Conservation (phyloP, 2,113 vertebrate genomes). For the Blennius ocellaris region DNA sequence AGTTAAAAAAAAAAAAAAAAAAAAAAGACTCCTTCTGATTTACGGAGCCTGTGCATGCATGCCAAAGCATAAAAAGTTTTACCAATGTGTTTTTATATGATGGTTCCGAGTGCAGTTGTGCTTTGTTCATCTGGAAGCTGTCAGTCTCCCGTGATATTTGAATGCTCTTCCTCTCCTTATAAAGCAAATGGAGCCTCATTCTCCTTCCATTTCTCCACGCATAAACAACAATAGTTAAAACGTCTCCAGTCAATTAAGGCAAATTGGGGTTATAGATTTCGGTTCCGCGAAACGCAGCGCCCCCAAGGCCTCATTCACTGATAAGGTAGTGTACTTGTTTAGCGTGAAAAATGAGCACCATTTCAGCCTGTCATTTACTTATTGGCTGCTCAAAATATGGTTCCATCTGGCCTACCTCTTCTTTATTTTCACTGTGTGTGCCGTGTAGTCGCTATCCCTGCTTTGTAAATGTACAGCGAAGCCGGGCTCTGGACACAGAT, state of each 20-base stretch:
- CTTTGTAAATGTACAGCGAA: conserved; percentile 29
- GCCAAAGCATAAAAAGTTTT: neutral
- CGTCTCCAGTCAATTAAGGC: conserved; percentile 44
- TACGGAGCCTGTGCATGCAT: neutral
- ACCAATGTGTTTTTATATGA: too few species aligned
- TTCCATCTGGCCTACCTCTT: conserved; percentile 41
- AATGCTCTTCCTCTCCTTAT: neutral
- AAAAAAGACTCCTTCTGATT: conserved; percentile 57
- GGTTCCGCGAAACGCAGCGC: conserved; percentile 36
- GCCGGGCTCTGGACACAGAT: conserved; percentile 17
- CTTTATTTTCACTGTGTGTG: conserved; percentile 4
- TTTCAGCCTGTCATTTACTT: conserved; percentile 34
- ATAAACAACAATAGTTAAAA: conserved; percentile 53
- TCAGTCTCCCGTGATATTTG: neutral
- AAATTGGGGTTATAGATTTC: conserved; percentile 52
- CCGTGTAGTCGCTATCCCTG: conserved; percentile 1
- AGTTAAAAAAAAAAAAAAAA: conserved; percentile 53
- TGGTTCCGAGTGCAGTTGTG: neutral
- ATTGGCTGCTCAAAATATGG: conserved; percentile 48
- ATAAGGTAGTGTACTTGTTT: conserved; percentile 41
- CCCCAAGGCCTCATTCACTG: conserved; percentile 37
- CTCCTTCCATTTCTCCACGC: conserved; percentile 24
- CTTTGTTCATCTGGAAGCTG: neutral
- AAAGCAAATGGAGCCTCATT: conserved; percentile 21
- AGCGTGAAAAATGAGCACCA: conserved; percentile 36